phyloP scores from a whole-genome alignment of 2,797 vertebrate species.

The Sebastes miniatus region DNA sequence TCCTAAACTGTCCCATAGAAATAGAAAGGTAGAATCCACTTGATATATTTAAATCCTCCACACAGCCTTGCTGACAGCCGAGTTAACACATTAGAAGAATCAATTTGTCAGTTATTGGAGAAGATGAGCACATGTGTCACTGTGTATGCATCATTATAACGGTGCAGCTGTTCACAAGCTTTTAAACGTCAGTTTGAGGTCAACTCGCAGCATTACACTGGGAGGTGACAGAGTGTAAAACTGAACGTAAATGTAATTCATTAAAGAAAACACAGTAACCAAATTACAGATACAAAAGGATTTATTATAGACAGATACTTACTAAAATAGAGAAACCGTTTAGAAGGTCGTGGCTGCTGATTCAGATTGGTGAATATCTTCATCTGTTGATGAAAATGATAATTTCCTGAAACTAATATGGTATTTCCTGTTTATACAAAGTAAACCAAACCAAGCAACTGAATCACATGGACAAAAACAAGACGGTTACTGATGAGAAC shows the following conservation, averaged over 20 bases:
- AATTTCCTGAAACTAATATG: slow-evolving; percentile 24
- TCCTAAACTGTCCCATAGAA: background rate
- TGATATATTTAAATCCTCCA: background rate
- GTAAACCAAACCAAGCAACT: background rate
- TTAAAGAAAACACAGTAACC: background rate
- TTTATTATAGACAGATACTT: background rate
- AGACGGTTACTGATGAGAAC: background rate
- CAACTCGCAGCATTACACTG: background rate
- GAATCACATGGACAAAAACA: background rate
- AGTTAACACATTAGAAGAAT: background rate
- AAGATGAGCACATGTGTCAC: background rate
- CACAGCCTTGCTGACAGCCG: background rate
- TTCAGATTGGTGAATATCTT: background rate
- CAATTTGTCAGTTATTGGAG: background rate
- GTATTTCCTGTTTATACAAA: slow-evolving; percentile 55
- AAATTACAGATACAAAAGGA: background rate
- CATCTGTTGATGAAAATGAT: slow-evolving; percentile 6
- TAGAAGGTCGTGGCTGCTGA: background rate
- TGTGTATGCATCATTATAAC: background rate
- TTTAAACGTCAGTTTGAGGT: background rate
- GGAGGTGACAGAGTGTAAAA: background rate
- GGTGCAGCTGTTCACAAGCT: slow-evolving; percentile 31
- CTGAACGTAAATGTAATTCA: background rate
- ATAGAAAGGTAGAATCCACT: background rate
- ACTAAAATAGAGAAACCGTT: background rate